Conservation (phyloP, 2,888 invertebrate genomes). For the Drosophila melanocephala region DNA sequence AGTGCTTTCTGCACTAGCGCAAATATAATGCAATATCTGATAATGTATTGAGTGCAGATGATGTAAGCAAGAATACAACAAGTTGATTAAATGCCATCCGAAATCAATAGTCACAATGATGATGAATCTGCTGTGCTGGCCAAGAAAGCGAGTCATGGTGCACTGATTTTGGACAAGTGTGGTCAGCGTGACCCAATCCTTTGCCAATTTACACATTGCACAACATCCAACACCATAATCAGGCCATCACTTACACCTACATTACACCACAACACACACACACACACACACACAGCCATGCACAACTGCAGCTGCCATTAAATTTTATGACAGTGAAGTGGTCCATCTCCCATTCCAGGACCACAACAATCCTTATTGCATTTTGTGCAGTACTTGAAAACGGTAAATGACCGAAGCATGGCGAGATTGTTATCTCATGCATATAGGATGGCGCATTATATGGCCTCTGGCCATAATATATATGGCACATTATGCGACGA, state of each 20-base stretch:
- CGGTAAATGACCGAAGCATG: conserved; percentile 53
- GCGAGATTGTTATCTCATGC: conserved; percentile 63
- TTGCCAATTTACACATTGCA: conserved; percentile 42
- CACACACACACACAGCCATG: conserved; percentile 7
- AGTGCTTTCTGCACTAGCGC: neutral
- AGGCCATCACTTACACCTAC: conserved; percentile 68
- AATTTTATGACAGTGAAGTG: conserved; percentile 29
- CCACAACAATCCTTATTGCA: conserved; percentile 45
- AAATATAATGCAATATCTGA: conserved; percentile 1
- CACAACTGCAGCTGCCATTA: conserved; percentile 36
- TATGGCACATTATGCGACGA: conserved; percentile 67
- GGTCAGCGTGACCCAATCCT: conserved; percentile 2
- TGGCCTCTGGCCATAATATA: conserved; percentile 65
- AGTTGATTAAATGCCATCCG: conserved; percentile 33
- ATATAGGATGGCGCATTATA: conserved; percentile 71
- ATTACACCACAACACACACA: conserved; percentile 20
- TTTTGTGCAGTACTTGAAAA: conserved; percentile 57
- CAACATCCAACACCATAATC: conserved; percentile 43
- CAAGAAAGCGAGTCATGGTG: conserved; percentile 6
- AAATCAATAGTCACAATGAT: conserved; percentile 22
- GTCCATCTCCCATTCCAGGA: neutral
- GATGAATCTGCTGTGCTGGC: neutral
- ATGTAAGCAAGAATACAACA: conserved; percentile 2
- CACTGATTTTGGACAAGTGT: conserved; percentile 13
- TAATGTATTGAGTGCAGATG: conserved; percentile 1